Evolutionary conservation across 2,797 vertebrate species (phyloP).

Genomic region (Lutjanus argentimaculatus): DNA sequence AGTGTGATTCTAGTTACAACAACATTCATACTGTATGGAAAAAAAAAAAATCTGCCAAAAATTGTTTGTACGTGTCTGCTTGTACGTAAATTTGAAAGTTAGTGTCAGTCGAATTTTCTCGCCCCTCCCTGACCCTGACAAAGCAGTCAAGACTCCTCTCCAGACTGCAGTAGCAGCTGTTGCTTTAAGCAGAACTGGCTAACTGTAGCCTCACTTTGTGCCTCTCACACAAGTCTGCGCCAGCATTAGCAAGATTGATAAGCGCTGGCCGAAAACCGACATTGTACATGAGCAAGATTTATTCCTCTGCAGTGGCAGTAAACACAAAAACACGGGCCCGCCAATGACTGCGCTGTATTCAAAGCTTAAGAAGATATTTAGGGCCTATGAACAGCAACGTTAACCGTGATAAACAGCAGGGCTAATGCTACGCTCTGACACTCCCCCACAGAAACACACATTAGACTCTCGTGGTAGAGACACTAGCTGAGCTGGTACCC

Average conservation of each 20-base stretch:
- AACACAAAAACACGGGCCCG: neutral
- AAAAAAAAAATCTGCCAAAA: too few relatives aligned
- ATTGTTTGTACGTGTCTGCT: neutral
- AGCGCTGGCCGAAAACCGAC: neutral
- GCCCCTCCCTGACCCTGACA: neutral
- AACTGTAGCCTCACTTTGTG: neutral
- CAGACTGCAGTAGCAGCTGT: neutral
- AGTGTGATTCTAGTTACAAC: too few relatives aligned
- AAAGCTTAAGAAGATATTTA: conserved; percentile 2
- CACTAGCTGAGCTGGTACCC: neutral
- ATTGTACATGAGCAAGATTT: neutral
- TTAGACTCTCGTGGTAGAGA: neutral
- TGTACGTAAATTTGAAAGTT: neutral
- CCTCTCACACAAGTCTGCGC: neutral
- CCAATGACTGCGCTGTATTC: neutral
- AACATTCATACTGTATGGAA: too few relatives aligned
- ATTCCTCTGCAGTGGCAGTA: conserved; percentile 8
- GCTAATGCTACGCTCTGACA: neutral
- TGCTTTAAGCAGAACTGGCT: neutral
- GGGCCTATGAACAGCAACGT: neutral
- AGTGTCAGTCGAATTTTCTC: neutral
- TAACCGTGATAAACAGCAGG: neutral
- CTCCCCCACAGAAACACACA: neutral
- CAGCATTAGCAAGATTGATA: conserved; percentile 1
- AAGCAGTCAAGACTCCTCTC: neutral